Base-by-base conservation (phyloP, 2,113 vertebrate species). In the Phainopepla nitens region DNA sequence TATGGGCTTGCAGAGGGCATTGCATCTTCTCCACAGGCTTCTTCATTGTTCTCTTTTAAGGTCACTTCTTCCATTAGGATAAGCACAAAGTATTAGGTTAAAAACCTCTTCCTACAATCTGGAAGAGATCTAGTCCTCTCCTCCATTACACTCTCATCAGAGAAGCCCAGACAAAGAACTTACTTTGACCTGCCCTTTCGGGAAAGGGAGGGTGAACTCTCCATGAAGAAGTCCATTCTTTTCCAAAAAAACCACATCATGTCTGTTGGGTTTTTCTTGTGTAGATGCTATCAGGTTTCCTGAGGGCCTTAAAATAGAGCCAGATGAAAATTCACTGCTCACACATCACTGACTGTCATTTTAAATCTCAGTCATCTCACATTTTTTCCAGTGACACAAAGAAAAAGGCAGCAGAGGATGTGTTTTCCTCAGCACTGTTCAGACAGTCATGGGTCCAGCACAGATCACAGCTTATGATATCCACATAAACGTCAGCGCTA, bases 221-320 rank as follows among this genome's bases (percentile, higher is more conserved):
- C 99, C 99, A 25, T 99, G 99, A 93, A 99, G 98, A 75, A 99
- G 99, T 31, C 99, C 99, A 47, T 99, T 99, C 97, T 99, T 99
- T 97, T 99, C 99, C 97, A 99, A 89, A 96, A 99, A 99, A 77
- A 99, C 98, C 90, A 99, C 98, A 31, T 99, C 98, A 61, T 99
- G 98, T 82, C 99, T 99, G 96, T 99, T 99, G 79, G 98, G 98
- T 73, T 99, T 99, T 56, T 99, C 98, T 93, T 99, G 99, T 1
- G 98, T 98, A 75, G 98, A 99, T 23, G 99, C 98, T 57, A 99
- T 99, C 88, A 99, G 93, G 89, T 98, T 99, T 61, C 99, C 99
- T 5, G 99, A 99, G 7, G 99, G 99, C 89, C 99, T 99, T 95
- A 94, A 96, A 82, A 51, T 87, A 93, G 66, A 60, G 27, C 5